A percentile compares a stretch with the other conserved stretches of the same genome.
Conservation (phyloP, 2,797 vertebrate genomes). For the Eremophila alpestris region DNA sequence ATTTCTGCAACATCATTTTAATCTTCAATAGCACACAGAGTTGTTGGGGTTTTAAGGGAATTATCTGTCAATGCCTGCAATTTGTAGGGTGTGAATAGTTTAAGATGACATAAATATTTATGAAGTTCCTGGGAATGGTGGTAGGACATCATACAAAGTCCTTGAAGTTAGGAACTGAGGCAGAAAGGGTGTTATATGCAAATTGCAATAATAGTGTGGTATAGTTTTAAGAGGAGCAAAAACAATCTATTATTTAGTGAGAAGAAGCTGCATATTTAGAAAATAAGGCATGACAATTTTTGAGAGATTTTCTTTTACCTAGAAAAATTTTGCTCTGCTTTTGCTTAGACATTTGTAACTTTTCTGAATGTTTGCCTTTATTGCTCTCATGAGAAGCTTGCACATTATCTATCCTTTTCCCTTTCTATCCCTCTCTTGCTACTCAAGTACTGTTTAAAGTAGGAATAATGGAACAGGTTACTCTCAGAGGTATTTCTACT, state of each 20-base stretch:
- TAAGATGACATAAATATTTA: constrained; percentile 48
- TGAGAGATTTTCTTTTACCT: neutral
- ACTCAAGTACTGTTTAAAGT: neutral
- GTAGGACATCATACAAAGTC: neutral
- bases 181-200: neutral
- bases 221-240: neutral
- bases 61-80: neutral
- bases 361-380: neutral
- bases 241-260: neutral
- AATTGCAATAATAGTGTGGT: neutral
- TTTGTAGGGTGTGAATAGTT: constrained; percentile 33
- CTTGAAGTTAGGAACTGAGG: constrained; percentile 22
- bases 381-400: neutral
- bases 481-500: neutral
- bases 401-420: neutral
- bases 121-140: neutral
- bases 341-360: neutral
- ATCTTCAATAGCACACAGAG: neutral
- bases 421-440: neutral
- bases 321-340: neutral
- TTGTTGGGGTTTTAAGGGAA: constrained; percentile 8
- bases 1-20: constrained; percentile 9
- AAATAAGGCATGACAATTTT: neutral
- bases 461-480: neutral
- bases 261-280: neutral